Base-by-base conservation (phyloP, 2,888 invertebrate genomes). In the Euzetes globulus region DNA sequence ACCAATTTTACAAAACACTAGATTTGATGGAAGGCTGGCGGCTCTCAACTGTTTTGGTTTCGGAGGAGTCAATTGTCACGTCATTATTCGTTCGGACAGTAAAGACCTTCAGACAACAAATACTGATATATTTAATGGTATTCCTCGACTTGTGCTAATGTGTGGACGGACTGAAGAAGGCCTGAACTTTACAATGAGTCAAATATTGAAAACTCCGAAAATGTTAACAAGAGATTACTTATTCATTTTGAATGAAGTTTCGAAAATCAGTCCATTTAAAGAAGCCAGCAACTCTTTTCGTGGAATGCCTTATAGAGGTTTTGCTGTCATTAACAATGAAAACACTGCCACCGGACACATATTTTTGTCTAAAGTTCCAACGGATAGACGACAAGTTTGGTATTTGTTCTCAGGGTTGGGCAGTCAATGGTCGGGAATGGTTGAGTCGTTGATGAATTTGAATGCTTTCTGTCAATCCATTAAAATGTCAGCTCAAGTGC, bases 121-220 rank as follows among this genome's bases (percentile, higher is more conserved):
- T n/a, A n/a, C n/a, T n/a, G n/a, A n/a, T n/a, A 27, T 58, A 11
- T 29, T 68, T 7, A 58, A 72, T 11, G 29, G 50, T 22, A 52
- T 60, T 17, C 89, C 90, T 5, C 87, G 90, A 78, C 84, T 94
- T 55, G 87, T 92, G 71, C 84, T 88, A 41, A 89, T 90, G 75
- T 91, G 92, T 5, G 96, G 94, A 15, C 88, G 97, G 79, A 94
- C 94, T 0, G 88, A 90, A 82, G 88, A 87, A 70, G 91, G 91
- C 7, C 17, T 58, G 25, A 41, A 22, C 17, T 37, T 11, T 65
- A 11, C 27, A 41, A 22, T 50, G 68, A 45, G 13, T 1, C 7
- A 4, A 11, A 41, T 41, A 41, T 1, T 5, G 5, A 13, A 4
- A 41, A 41, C 9, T 11, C 45, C 33, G 17, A 25, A 37, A 11